These are phyloP conservation scores for Bombus ignitus DNA, from an alignment of 1,140 invertebrate species.

Conservation along the genomic window DNA sequence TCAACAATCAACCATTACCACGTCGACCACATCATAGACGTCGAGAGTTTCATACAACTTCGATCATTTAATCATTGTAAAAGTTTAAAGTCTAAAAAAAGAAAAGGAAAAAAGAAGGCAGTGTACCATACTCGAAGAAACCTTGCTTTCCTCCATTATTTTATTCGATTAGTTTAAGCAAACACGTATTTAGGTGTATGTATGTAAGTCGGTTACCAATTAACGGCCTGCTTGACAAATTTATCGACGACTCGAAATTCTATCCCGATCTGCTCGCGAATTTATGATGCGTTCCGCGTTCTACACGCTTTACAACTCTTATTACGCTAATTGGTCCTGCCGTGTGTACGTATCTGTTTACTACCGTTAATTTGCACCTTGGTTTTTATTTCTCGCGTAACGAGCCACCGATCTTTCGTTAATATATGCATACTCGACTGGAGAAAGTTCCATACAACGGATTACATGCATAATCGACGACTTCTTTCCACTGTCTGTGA, in stretches of 20 bases:
- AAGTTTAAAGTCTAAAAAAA: no score
- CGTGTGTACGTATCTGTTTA: background rate
- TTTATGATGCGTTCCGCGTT: background rate
- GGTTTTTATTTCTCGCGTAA: slow-evolving; percentile 3
- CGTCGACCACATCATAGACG: no score
- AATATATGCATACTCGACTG: background rate
- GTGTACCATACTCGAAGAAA: background rate
- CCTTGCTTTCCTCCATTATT: background rate
- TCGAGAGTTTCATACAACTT: no score
- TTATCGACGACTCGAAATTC: background rate
- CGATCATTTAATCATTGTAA: no score
- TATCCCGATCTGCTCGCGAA: background rate
- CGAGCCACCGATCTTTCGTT: background rate
- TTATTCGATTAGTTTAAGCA: background rate
- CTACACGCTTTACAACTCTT: background rate
- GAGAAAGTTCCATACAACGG: slow-evolving; percentile 21
- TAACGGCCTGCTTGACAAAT: background rate
- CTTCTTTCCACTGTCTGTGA: background rate
- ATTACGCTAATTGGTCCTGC: background rate
- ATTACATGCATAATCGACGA: slow-evolving; percentile 1
- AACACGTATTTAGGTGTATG: background rate
- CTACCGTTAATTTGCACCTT: slow-evolving; percentile 16
- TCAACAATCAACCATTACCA: background rate
- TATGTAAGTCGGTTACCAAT: background rate
- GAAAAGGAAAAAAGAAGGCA: no score